Evolutionary conservation across 2,888 invertebrate genomes (phyloP).

Genomic region (Alcis repandata): DNA sequence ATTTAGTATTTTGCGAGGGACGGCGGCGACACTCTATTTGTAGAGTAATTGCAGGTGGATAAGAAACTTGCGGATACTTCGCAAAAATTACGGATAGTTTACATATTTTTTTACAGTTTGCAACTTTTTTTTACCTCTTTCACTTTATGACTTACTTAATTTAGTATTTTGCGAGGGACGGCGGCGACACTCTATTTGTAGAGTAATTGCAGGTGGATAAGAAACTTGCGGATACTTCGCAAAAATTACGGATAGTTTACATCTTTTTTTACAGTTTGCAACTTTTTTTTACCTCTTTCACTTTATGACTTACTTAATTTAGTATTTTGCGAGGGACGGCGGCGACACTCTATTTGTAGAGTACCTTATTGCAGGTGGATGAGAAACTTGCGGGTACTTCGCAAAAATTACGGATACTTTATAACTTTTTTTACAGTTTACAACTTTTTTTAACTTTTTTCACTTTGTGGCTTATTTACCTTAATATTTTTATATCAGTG

Average conservation of each 20-base stretch:
- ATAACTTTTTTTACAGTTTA: no score
- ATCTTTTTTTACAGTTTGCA: no score
- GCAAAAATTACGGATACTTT: no score
- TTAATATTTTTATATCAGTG: no score
- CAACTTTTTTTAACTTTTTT: no score
- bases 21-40: constrained; percentile 32
- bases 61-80: constrained; percentile 9
- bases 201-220: constrained; percentile 29
- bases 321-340: constrained; percentile 35
- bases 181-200: constrained; percentile 32
- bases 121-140: no score
- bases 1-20: constrained; percentile 33
- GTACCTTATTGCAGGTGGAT: constrained; percentile 33
- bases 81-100: neutral
- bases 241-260: no score
- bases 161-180: constrained; percentile 34
- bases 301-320: no score
- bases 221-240: constrained; percentile 7
- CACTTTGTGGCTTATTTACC: no score
- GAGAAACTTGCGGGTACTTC: constrained; percentile 8
- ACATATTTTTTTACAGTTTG: no score
- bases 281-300: no score
- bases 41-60: constrained; percentile 30
- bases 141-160: no score
- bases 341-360: constrained; percentile 31